phyloP scores from a whole-genome alignment of 2,888 invertebrate genomes.

The Yponomeuta evonymella region DNA sequence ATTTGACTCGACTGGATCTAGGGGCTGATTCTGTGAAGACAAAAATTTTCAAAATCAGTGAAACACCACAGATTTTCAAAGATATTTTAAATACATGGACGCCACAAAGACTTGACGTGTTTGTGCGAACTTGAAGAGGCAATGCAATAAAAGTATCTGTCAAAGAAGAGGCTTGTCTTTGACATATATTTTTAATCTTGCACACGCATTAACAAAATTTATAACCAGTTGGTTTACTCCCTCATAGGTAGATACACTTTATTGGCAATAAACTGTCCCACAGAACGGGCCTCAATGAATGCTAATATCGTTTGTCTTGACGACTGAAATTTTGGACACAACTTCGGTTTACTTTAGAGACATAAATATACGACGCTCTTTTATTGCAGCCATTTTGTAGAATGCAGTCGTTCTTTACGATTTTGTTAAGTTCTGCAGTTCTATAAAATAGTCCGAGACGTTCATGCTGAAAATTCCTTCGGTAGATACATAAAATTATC shows the following conservation, averaged over 20 bases:
- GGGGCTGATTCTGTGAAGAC: constrained; percentile 21
- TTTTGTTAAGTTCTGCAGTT: neutral
- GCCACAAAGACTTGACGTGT: no score
- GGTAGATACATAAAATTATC: no score
- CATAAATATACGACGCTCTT: neutral
- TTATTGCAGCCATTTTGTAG: constrained; percentile 1
- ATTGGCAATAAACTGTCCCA: constrained; percentile 29
- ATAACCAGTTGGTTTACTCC: constrained; percentile 7
- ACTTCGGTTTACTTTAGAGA: neutral
- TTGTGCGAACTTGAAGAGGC: no score
- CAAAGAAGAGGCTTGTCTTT: no score
- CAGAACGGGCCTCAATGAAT: constrained; percentile 9
- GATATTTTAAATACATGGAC: no score
- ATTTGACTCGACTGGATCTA: neutral
- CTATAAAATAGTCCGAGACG: neutral
- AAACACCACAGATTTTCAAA: no score
- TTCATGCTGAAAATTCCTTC: no score
- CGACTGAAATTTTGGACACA: constrained; percentile 9
- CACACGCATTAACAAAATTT: neutral
- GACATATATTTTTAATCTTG: constrained; percentile 12
- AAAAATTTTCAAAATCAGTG: no score
- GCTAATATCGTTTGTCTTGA: neutral
- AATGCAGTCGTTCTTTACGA: neutral
- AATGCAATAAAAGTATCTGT: no score
- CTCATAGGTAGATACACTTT: constrained; percentile 31